phyloP scores from a whole-genome alignment of 2,113 vertebrate species.

The Hyla sarda region DNA sequence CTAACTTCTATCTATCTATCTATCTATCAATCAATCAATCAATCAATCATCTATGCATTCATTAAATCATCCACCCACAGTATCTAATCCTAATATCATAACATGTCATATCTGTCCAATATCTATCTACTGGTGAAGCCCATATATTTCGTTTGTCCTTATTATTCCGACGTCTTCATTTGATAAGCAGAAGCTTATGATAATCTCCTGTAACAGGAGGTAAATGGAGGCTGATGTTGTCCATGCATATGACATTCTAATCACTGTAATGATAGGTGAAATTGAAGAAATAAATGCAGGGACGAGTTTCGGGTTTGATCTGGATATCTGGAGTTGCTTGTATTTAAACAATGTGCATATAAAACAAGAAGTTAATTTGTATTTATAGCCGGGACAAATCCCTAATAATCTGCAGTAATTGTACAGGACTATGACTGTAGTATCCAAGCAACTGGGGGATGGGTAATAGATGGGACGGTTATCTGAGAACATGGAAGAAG shows the following conservation, averaged over 20 bases:
- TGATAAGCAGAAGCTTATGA: no score
- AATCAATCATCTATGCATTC: neutral
- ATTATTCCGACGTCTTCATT: no score
- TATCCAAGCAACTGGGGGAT: neutral
- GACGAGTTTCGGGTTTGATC: neutral
- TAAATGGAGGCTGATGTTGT: neutral
- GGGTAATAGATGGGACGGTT: neutral
- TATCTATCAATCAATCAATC: constrained; percentile 2
- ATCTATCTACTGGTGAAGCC: no score
- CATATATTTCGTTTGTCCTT: neutral
- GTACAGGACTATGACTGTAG: neutral
- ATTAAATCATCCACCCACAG: no score
- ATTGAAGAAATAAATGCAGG: neutral
- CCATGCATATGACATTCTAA: neutral
- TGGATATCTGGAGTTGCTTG: neutral
- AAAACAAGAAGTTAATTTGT: neutral
- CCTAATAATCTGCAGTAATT: neutral
- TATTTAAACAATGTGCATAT: neutral
- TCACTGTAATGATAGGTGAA: neutral
- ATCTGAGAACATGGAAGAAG: no score
- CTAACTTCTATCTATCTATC: neutral
- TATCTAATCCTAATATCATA: no score
- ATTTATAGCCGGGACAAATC: neutral
- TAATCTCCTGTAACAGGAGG: neutral
- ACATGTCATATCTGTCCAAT: no score